Evolutionary conservation across 2,797 vertebrate species (phyloP), one percentile per base, ranked within the genome.

Genomic region (Acipenser ruthenus): DNA sequence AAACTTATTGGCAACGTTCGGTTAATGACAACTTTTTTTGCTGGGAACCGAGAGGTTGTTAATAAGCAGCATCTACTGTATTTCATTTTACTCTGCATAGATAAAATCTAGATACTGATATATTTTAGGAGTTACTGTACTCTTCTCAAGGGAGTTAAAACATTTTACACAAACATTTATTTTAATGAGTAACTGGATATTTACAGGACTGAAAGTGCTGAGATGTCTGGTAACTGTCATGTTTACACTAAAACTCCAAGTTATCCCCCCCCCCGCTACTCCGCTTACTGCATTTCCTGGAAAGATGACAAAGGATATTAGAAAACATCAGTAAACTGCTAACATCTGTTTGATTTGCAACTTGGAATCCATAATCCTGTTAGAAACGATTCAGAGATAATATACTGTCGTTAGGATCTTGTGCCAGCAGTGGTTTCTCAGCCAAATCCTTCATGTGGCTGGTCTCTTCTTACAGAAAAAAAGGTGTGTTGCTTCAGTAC

Each of bases 161-260:
- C 11, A 5, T 6, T 58, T 58, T n/a, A 37, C 2, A 37, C 23
- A 37, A 4, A 37, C 2, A 12, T 62, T 9, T 23, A 62, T 62
- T 62, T 18, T 62, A 12, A 12, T 12, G 8, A 48, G 60, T 37
- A 62, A 69, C 63, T 75, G 68, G 73, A 52, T 68, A 65, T 72
- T 74, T 73, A 64, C 70, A 77, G 77, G 71, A 63, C 74, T 58
- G 68, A 47, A 72, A 50, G 72, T 75, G 77, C 73, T 13, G 49
- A 73, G 75, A 78, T 69, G 72, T 66, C 77, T 83, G 83, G 80
- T 75, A 83, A 78, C 77, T 69, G 65, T 65, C 70, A 65, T 84
- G 80, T 86, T 86, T 85, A 87, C 75, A 82, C 69, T 77, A 77
- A 78, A 74, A 79, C 63, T 13, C 71, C 58, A 59, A 56, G 8